phyloP scores from a whole-genome alignment of 2,797 vertebrate species.

The Hoplostethus mediterraneus region DNA sequence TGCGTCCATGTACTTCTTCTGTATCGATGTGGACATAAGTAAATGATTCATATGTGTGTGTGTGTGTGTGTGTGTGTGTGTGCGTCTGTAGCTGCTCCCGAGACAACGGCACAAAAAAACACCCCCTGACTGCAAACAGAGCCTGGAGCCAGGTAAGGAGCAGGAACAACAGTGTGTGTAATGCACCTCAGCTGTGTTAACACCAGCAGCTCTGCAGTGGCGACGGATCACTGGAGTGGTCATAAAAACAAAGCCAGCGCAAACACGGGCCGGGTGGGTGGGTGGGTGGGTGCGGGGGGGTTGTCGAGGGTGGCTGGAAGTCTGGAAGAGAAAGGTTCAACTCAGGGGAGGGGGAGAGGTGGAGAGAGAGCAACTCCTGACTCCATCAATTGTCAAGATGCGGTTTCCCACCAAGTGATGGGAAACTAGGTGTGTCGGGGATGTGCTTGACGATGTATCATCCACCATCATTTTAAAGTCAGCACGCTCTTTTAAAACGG shows the following conservation, averaged over 20 bases:
- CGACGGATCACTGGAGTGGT: constrained; percentile 80
- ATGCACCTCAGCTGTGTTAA: constrained; percentile 87
- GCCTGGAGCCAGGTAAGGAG: constrained; percentile 77
- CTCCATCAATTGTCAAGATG: constrained; percentile 21
- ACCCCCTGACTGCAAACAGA: constrained; percentile 56
- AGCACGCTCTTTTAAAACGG: constrained; percentile 44
- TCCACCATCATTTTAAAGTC: constrained; percentile 44
- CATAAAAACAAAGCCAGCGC: constrained; percentile 79
- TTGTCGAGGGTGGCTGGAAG: too few relatives aligned
- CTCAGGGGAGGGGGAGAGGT: constrained; percentile 31
- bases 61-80: constrained; percentile 29
- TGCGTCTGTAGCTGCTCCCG: constrained; percentile 41
- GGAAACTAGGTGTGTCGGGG: constrained; percentile 26
- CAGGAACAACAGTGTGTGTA: constrained; percentile 77
- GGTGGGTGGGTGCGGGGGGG: background rate
- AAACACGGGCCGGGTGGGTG: constrained; percentile 56
- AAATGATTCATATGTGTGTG: constrained; percentile 26
- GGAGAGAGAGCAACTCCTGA: constrained; percentile 23
- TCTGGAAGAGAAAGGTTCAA: constrained; percentile 35
- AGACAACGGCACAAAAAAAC: constrained; percentile 51
- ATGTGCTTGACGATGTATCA: constrained; percentile 28
- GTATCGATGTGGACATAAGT: constrained; percentile 15
- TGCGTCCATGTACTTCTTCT: constrained; percentile 39
- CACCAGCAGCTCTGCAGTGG: constrained; percentile 74
- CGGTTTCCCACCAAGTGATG: constrained; percentile 28